These are phyloP conservation scores for Ephialtes manifestator DNA, from an alignment of 2,888 invertebrate genomes.

Conservation along the genomic window DNA sequence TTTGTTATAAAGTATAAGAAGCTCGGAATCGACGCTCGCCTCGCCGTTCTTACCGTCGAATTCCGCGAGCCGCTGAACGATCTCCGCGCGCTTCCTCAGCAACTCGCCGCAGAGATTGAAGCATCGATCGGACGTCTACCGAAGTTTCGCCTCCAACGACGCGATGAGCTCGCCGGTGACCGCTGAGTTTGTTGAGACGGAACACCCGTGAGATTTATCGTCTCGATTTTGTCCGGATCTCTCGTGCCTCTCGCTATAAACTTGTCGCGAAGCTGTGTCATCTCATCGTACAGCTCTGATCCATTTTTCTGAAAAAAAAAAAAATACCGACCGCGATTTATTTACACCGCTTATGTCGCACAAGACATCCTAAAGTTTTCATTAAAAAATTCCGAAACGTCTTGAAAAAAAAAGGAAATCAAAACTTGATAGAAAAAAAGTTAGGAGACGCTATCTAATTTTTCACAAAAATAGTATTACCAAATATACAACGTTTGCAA, in stretches of 20 bases:
- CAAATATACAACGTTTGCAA: no score
- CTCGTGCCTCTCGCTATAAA: constrained; percentile 77
- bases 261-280: constrained; percentile 79
- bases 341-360: no score
- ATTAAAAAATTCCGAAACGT: no score
- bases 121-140: constrained; percentile 66
- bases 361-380: no score
- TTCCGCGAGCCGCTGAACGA: constrained; percentile 68
- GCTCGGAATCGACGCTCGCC: constrained; percentile 41
- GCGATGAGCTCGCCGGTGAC: constrained; percentile 71
- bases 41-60: constrained; percentile 45
- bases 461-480: no score
- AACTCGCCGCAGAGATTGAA: constrained; percentile 71
- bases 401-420: no score
- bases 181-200: constrained; percentile 47
- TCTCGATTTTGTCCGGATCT: constrained; percentile 81
- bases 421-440: no score
- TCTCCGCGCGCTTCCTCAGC: constrained; percentile 70
- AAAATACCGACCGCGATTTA: no score
- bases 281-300: constrained; percentile 77
- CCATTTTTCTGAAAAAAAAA: constrained; percentile 75
- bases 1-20: no score
- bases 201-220: constrained; percentile 61
- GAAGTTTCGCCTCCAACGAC: constrained; percentile 71
- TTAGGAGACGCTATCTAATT: no score